Evolutionary conservation across 2,797 vertebrate genomes (phyloP), one percentile per base, ranked within the genome.

Genomic region (Epinephelus awoara): DNA sequence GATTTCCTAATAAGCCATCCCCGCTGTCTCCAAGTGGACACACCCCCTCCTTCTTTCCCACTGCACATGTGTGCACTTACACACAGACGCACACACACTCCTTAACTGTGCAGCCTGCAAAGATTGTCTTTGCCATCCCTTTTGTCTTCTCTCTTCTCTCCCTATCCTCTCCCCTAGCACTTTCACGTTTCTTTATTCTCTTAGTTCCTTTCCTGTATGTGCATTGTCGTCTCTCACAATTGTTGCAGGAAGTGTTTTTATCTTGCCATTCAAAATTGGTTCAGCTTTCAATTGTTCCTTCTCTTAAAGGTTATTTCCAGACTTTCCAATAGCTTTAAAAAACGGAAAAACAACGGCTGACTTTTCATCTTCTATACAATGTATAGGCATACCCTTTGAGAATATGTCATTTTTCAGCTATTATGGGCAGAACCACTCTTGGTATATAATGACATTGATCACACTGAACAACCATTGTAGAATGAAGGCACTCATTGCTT

Each of bases 1-100:
- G 91, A 93, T 92, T 96, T 92, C 85, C 90, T 94, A 94, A 94
- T 94, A 91, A 96, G 90, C 94, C 92, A 85, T 93, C 88, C 92
- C 90, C 51, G 80, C 92, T 88, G 90, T 93, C 87, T 93, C 93
- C 89, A 79, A 87, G 86, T 90, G 93, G 93, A 90, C 90, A 92
- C 94, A 86, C 92, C 91, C 90, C 85, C 92, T 87, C 47, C 54
- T 83, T 69, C 61, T 51, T 67, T 64, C 52, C 23, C 54, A 59
- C 55, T 56, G 68, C 80, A 83, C 63, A 82, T 85, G 52, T 64
- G 82, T 78, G 75, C 65, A 42, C 70, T 80, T 67, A 86, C 51
- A 9, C 44, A 66, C 46, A 15, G 44, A 57, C 69, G 75, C 72
- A 59, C 72, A 54, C 23, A 44, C 27, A 18, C 27, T 65, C 44